Percentiles rank a stretch among this genome's conserved stretches.
phyloP scores from a whole-genome alignment of 1,140 invertebrate species.

The Parasteatoda tepidariorum region DNA sequence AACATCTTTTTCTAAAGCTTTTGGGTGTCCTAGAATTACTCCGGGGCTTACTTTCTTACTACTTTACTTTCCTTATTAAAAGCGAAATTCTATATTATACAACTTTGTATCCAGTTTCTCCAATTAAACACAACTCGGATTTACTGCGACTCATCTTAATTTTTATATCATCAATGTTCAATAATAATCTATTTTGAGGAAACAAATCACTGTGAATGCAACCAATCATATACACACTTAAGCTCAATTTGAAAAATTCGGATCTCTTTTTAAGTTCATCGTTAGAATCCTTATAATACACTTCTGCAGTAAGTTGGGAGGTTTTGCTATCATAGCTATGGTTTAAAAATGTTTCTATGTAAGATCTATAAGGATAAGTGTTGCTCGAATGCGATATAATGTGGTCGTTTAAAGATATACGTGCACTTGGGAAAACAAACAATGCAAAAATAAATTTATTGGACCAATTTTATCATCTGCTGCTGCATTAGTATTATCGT shows the following conservation, averaged over 20 bases:
- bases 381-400: conserved; percentile 4
- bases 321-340: conserved; percentile 14
- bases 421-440: conserved; percentile 8
- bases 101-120: neutral
- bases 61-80: neutral
- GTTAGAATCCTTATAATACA: conserved; percentile 20
- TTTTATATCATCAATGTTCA: conserved; percentile 19
- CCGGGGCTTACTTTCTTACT: neutral
- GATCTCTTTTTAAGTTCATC: neutral
- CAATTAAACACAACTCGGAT: conserved; percentile 18
- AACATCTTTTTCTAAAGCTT: no score
- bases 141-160: conserved; percentile 23
- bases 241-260: neutral
- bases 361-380: conserved; percentile 20
- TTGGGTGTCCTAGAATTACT: conserved; percentile 15
- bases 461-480: neutral
- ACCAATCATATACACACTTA: neutral
- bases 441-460: conserved; percentile 11
- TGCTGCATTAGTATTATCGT: neutral
- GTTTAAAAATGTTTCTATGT: conserved; percentile 4
- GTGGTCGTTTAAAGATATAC: conserved; percentile 1
- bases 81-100: neutral
- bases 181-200: conserved; percentile 1
- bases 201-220: no score
- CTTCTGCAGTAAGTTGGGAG: conserved; percentile 2